phyloP scores from a whole-genome alignment of 2,797 vertebrate genomes.

The Crypturellus tataupa region DNA sequence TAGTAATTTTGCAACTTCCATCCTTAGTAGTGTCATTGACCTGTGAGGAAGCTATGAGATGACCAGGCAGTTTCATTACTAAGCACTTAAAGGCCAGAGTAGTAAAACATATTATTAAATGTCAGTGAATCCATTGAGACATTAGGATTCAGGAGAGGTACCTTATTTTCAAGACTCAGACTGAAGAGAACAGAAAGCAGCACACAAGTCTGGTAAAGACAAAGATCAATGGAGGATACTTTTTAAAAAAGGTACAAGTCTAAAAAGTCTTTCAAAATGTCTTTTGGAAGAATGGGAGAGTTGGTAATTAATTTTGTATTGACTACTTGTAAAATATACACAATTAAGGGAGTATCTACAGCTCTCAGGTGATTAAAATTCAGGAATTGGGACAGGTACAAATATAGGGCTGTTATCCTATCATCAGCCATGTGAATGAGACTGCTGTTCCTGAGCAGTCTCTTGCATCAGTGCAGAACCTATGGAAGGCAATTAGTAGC shows the following conservation, averaged over 20 bases:
- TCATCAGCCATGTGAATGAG: background rate
- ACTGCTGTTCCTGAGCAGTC: background rate
- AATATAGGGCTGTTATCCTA: background rate
- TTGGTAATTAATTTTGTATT: slow-evolving; percentile 52
- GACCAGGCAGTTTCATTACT: slow-evolving; percentile 17
- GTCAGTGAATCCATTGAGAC: slow-evolving; percentile 68
- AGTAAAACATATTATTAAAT: slow-evolving; percentile 71
- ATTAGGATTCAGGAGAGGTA: slow-evolving; percentile 38
- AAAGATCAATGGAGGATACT: slow-evolving; percentile 38
- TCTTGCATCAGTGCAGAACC: background rate
- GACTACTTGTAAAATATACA: slow-evolving; percentile 39
- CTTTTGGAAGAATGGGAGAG: slow-evolving; percentile 10
- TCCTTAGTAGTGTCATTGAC: slow-evolving; percentile 23
- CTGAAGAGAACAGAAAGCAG: slow-evolving; percentile 39
- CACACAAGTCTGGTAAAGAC: slow-evolving; percentile 16
- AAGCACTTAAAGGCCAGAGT: slow-evolving; percentile 67
- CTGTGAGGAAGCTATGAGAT: background rate
- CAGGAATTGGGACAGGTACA: background rate
- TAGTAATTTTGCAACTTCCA: slow-evolving; percentile 39
- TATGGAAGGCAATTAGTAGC: background rate
- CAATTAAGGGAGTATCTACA: slow-evolving; percentile 19
- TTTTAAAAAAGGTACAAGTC: slow-evolving; percentile 10
- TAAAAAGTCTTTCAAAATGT: slow-evolving; percentile 64
- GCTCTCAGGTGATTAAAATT: background rate
- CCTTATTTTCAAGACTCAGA: slow-evolving; percentile 13